A percentile compares a stretch with the other conserved stretches of the same genome.
Evolutionary conservation across 1,140 invertebrate genomes (phyloP).

Genomic region (Trichomalopsis sarcophagae): DNA sequence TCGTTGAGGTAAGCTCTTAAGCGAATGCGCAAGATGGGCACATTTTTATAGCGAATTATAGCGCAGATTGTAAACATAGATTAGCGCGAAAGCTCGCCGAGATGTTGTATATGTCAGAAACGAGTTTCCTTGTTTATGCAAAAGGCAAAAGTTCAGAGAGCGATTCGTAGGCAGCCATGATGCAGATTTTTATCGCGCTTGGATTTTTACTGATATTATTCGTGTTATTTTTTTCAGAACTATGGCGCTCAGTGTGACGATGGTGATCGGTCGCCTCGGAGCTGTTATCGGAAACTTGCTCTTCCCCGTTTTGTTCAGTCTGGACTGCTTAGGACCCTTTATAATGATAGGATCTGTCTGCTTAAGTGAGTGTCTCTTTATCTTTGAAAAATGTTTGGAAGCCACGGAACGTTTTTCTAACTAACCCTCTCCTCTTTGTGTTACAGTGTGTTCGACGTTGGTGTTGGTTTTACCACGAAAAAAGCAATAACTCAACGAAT

Average conservation of each 20-base stretch:
- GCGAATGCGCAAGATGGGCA: background rate
- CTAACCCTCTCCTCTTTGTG: background rate
- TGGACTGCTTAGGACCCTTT: slow-evolving; percentile 69
- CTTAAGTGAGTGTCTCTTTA: slow-evolving; percentile 58
- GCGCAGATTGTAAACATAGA: background rate
- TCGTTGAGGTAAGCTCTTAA: slow-evolving; percentile 61
- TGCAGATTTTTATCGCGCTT: too few relatives aligned
- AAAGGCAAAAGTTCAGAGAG: background rate
- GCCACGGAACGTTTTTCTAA: background rate
- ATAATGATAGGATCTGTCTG: slow-evolving; percentile 68
- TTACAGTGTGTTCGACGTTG: slow-evolving; percentile 60
- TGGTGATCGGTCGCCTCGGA: slow-evolving; percentile 70
- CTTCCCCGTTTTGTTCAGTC: slow-evolving; percentile 68
- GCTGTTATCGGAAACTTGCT: slow-evolving; percentile 70
- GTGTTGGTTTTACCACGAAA: slow-evolving; percentile 59
- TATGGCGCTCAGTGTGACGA: slow-evolving; percentile 70
- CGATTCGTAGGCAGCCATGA: background rate
- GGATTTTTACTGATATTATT: slow-evolving; percentile 22
- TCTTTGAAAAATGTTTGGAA: too few relatives aligned
- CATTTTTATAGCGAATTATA: background rate
- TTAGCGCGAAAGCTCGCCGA: background rate
- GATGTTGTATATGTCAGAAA: background rate
- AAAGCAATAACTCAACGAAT: slow-evolving; percentile 21
- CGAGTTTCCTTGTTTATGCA: background rate
- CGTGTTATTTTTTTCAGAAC: slow-evolving; percentile 63